Evolutionary conservation across 1,140 invertebrate genomes (phyloP).

Genomic region (Drosophila trapezifrons): DNA sequence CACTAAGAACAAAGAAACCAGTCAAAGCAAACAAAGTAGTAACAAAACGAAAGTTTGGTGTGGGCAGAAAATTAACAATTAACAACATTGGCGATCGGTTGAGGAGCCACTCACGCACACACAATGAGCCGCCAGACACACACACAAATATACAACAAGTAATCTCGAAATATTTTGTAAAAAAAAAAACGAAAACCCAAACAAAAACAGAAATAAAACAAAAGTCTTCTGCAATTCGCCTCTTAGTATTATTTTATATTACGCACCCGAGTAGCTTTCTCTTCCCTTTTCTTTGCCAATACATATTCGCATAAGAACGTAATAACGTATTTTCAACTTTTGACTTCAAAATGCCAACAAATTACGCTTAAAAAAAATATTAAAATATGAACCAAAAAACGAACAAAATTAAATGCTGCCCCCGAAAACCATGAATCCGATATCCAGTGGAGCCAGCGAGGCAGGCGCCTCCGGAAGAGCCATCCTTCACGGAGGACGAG

Average conservation of each 20-base stretch:
- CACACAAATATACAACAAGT: constrained; percentile 34
- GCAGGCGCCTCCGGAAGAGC: constrained; percentile 55
- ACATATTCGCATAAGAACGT: constrained; percentile 13
- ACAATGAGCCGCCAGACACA: too few species aligned
- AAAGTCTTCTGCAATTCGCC: constrained; percentile 31
- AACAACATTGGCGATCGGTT: constrained; percentile 29
- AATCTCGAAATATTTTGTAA: constrained; percentile 54
- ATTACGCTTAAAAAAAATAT: constrained; percentile 42
- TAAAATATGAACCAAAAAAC: constrained; percentile 22
- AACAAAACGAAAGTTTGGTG: constrained; percentile 37
- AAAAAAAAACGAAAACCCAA: constrained; percentile 2
- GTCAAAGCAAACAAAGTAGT: constrained; percentile 25
- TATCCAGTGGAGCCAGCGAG: constrained; percentile 52
- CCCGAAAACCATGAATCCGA: constrained; percentile 23
- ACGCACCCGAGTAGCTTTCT: constrained; percentile 30
- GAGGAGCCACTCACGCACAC: constrained; percentile 36
- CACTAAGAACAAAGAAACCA: constrained; percentile 72
- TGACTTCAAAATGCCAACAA: constrained; percentile 17
- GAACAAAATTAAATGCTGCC: constrained; percentile 50
- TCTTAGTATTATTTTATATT: constrained; percentile 34
- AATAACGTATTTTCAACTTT: constrained; percentile 51
- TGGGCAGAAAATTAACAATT: constrained; percentile 28
- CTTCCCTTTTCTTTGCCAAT: constrained; percentile 35
- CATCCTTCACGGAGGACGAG: constrained; percentile 87
- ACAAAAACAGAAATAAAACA: constrained; percentile 22